Evolutionary conservation across 2,797 vertebrate genomes (phyloP).

Genomic region (Rachycentron canadum): DNA sequence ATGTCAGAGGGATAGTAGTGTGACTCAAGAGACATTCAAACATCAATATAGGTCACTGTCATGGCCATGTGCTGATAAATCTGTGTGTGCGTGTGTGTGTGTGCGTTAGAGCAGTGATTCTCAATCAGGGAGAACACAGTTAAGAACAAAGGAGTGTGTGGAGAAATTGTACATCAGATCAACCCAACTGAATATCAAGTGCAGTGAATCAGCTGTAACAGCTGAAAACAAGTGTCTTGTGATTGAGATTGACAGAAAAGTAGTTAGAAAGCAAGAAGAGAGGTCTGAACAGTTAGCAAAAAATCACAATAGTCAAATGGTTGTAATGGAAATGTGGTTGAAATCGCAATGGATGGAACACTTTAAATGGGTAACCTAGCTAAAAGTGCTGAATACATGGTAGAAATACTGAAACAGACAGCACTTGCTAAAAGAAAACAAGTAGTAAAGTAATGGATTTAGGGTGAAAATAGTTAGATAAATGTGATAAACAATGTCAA

Average conservation of each 20-base stretch:
- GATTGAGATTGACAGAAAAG: not conserved
- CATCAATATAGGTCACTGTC: not conserved
- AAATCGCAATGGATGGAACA: not conserved
- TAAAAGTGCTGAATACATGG: not conserved
- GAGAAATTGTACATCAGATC: too few species aligned
- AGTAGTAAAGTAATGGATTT: not conserved
- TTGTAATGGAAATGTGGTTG: not conserved
- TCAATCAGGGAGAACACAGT: not conserved
- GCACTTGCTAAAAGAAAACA: not conserved
- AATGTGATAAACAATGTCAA: too few species aligned
- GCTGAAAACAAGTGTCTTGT: not conserved
- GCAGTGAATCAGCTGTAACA: not conserved
- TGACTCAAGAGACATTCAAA: not conserved
- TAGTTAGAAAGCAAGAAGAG: not conserved
- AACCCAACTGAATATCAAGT: too few species aligned
- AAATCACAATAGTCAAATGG: too few species aligned
- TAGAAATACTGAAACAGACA: too few species aligned
- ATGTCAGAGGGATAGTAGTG: not conserved
- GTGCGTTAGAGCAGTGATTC: not conserved
- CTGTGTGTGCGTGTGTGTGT: not conserved
- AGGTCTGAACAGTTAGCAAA: not conserved
- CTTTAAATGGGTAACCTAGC: not conserved
- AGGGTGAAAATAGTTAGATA: not conserved
- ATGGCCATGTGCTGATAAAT: constrained; percentile 3
- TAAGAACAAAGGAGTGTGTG: too few species aligned